Percentiles rank a stretch among this genome's conserved stretches.
Conservation (phyloP, 2,888 invertebrate species). For the Daptonema setosum region DNA sequence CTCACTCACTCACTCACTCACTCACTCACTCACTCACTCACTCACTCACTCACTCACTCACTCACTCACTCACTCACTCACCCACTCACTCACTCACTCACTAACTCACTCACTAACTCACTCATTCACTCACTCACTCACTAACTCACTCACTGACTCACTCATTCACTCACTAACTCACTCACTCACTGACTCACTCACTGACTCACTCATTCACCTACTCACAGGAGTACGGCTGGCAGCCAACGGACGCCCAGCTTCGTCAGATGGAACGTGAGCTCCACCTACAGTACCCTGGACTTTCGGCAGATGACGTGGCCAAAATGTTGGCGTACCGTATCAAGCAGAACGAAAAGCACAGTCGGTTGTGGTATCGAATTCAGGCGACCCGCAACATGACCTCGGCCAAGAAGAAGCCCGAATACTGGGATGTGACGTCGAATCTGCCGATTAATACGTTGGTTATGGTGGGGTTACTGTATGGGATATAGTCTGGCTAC, state of each 20-base stretch:
- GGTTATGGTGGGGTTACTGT: too few species aligned
- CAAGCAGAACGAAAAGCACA: slow-evolving; percentile 36
- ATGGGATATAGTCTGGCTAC: too few species aligned
- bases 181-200: too few species aligned
- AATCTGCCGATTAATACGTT: too few species aligned
- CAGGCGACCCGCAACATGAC: slow-evolving; percentile 24
- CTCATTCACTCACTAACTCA: too few species aligned
- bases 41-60: not conserved
- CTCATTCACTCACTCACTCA: too few species aligned
- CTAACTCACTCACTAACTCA: too few species aligned
- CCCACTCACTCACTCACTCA: too few species aligned
- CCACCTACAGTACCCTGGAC: slow-evolving; percentile 13
- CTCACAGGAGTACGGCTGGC: not conserved
- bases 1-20: not conserved
- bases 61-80: not conserved
- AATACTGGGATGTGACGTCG: slow-evolving; percentile 3
- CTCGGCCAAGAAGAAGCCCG: not conserved
- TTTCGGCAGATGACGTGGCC: slow-evolving; percentile 17
- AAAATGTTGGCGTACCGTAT: slow-evolving; percentile 36
- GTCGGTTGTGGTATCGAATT: slow-evolving; percentile 40
- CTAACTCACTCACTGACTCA: too few species aligned
- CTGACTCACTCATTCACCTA: too few species aligned
- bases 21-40: not conserved
- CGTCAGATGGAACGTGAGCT: slow-evolving; percentile 12
- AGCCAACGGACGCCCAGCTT: slow-evolving; percentile 1